Conservation (phyloP, 1,140 invertebrate genomes). For the Hestina assimilis region DNA sequence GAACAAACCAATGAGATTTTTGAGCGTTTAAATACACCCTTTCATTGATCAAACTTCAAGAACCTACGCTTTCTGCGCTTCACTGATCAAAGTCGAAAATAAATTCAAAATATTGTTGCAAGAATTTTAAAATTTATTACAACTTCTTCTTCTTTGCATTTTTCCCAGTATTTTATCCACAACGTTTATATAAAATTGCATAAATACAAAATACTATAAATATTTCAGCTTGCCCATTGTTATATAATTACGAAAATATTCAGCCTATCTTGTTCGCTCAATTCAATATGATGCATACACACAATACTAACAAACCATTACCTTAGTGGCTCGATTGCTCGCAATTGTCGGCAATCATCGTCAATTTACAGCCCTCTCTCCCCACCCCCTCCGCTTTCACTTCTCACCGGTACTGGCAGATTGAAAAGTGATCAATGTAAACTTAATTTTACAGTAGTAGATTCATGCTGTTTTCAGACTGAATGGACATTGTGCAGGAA, state of each 20-base stretch:
- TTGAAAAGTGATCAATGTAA: constrained; percentile 23
- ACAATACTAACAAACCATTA: constrained; percentile 32
- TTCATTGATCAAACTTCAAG: too few species aligned
- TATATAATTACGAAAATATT: neutral
- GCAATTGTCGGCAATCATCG: constrained; percentile 66
- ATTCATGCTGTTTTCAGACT: neutral
- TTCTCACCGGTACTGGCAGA: constrained; percentile 61
- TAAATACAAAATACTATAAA: too few species aligned
- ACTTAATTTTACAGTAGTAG: neutral
- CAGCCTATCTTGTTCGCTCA: neutral
- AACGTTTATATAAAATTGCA: too few species aligned
- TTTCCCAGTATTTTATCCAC: too few species aligned
- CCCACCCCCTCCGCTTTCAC: constrained; percentile 48
- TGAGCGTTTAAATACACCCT: too few species aligned
- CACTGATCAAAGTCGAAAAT: too few species aligned
- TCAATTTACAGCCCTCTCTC: constrained; percentile 49
- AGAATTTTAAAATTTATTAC: too few species aligned
- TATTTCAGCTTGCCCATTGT: too few species aligned
- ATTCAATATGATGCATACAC: neutral
- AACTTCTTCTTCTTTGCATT: too few species aligned
- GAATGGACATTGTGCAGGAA: neutral
- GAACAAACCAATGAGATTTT: too few species aligned
- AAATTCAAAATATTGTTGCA: too few species aligned
- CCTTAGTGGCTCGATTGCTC: constrained; percentile 48
- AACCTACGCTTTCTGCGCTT: too few species aligned